Base-by-base conservation (phyloP, 2,888 invertebrate genomes). In the Tetanocera ferruginea region DNA sequence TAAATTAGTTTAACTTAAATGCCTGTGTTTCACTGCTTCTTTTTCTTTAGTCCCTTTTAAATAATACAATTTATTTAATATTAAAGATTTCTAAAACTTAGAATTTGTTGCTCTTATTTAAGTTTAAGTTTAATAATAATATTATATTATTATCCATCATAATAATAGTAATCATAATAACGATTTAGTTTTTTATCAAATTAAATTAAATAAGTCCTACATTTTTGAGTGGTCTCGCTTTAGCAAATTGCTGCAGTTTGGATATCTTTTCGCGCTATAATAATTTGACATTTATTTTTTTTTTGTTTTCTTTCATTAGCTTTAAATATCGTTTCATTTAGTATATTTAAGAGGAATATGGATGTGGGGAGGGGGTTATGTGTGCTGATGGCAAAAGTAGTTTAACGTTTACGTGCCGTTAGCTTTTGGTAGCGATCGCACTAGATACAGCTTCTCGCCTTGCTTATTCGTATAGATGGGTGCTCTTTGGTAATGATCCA, bases 401-500 rank as follows among this genome's bases (percentile, higher is more conserved):
- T 64, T 28, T 49, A 9, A 79, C 78, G 82, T 82, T 90, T 90
- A 90, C 89, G 90, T 90, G 81, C 90, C 90, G 83, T 90, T 90
- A 78, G 90, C 90, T 84, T 94, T 94, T 73, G 97, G 97, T 89
- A 99, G 93, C 82, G 99, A 95, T 86, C 98, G 95, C 87, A 98
- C 96, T 85, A 99, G 93, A 92, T 97, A 99, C 79, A 99, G 93
- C 91, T 98, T 98, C 91, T 99, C 99, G 85, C 98, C 98, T 90
- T 97, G 96, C 90, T 97, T 97, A 92, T 97, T 97, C 87, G 98
- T 98, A 91, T 98, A 99, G 89, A 99, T 99, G 85, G 99, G 99
- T 86, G 99, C 98, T 89, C 97, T 95, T 92, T 98, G 98, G 92
- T 99, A 99, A 91, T 99, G 99, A 89, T 97, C 96, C 85, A 99